These are phyloP conservation scores for Sesia bembeciformis DNA, from an alignment of 2,888 invertebrate species.

Conservation along the genomic window DNA sequence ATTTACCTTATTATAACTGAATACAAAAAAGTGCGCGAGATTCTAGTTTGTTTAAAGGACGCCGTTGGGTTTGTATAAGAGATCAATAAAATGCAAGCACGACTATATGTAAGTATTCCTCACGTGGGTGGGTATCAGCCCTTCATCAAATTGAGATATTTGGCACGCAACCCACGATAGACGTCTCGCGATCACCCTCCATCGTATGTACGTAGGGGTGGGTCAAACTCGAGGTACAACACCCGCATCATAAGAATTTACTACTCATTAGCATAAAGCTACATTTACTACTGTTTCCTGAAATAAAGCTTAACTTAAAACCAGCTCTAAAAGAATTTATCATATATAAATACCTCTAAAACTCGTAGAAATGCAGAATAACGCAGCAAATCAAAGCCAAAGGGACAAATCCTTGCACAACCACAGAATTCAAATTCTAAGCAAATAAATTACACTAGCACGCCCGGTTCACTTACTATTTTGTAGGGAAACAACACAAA, in stretches of 20 bases:
- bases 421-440: slow-evolving; percentile 51
- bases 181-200: neutral
- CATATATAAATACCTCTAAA: slow-evolving; percentile 32
- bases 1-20: too few relatives aligned
- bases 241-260: neutral
- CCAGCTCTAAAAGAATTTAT: too few relatives aligned
- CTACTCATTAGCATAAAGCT: neutral
- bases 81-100: too few relatives aligned
- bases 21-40: too few relatives aligned
- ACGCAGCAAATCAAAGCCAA: slow-evolving; percentile 11
- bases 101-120: too few relatives aligned
- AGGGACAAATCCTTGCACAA: slow-evolving; percentile 59
- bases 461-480: slow-evolving; percentile 30
- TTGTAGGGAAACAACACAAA: slow-evolving; percentile 28
- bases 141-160: too few relatives aligned
- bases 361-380: slow-evolving; percentile 16
- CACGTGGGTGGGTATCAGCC: too few relatives aligned
- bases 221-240: neutral
- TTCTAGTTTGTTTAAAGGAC: too few relatives aligned
- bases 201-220: neutral
- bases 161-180: too few relatives aligned
- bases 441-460: slow-evolving; percentile 50
- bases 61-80: too few relatives aligned
- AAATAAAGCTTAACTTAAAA: too few relatives aligned
- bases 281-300: too few relatives aligned